Evolutionary conservation across 2,888 invertebrate species (phyloP).

Genomic region (Pachycephus smyrnensis): DNA sequence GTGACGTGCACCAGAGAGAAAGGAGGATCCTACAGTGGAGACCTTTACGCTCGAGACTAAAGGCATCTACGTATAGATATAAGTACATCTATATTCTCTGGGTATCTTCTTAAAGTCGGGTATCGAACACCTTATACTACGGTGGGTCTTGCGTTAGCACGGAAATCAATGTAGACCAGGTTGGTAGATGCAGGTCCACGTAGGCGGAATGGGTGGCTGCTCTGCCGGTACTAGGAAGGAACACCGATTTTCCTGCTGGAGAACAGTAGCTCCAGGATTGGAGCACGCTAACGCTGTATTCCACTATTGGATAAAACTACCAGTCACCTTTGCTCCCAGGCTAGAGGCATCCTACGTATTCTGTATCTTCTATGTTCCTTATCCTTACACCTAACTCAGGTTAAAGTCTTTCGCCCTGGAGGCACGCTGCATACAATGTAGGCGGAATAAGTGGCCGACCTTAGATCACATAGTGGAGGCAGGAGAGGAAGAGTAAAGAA

Average conservation of each 20-base stretch:
- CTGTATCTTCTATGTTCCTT: neutral
- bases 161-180: neutral
- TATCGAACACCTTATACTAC: neutral
- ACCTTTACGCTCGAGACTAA: slow-evolving; percentile 48
- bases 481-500: neutral
- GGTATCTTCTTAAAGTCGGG: neutral
- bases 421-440: neutral
- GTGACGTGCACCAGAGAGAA: slow-evolving; percentile 56
- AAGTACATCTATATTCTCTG: neutral
- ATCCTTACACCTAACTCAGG: neutral
- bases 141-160: neutral
- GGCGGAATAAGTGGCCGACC: neutral
- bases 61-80: slow-evolving; percentile 15
- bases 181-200: neutral
- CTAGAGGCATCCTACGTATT: neutral
- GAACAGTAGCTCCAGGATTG: neutral
- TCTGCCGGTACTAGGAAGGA: neutral
- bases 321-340: neutral
- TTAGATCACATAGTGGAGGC: neutral
- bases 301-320: neutral
- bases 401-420: neutral
- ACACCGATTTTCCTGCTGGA: neutral
- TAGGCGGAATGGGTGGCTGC: neutral
- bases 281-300: neutral
- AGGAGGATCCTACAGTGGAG: slow-evolving; percentile 57